These are phyloP conservation scores for Drosophila dunni DNA, from an alignment of 1,140 invertebrate species.

Conservation along the genomic window DNA sequence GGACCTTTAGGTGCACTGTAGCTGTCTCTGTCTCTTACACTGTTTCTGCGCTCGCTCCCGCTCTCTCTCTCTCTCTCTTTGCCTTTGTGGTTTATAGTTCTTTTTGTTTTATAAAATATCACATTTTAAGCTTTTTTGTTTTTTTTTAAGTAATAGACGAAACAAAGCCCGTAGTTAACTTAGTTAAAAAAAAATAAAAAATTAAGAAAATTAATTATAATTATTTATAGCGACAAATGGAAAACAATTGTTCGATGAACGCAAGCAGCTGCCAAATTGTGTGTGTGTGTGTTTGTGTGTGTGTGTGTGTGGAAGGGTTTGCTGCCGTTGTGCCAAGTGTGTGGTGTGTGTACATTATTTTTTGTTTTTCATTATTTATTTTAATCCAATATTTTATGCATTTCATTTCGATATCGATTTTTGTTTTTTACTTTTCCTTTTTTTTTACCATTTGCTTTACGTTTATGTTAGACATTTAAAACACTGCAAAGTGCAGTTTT, in stretches of 20 bases:
- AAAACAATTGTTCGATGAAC: constrained; percentile 24
- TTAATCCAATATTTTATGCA: constrained; percentile 52
- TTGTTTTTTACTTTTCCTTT: constrained; percentile 43
- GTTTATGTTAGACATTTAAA: constrained; percentile 76
- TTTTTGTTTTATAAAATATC: constrained; percentile 82
- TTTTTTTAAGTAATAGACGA: constrained; percentile 47
- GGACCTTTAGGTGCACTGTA: constrained; percentile 11
- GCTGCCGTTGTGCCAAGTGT: constrained; percentile 27
- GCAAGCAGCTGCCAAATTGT: constrained; percentile 30
- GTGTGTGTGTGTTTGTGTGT: constrained; percentile 14
- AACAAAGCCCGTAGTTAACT: constrained; percentile 16
- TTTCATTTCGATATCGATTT: constrained; percentile 47
- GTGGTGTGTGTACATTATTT: constrained; percentile 14
- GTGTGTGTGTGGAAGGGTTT: neutral
- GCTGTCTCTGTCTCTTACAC: constrained; percentile 19
- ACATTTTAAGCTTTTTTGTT: constrained; percentile 82
- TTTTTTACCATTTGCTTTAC: constrained; percentile 38
- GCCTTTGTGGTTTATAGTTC: constrained; percentile 60
- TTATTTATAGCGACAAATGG: constrained; percentile 31
- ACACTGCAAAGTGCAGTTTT: constrained; percentile 70
- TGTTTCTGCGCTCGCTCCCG: neutral
- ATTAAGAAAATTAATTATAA: constrained; percentile 9
- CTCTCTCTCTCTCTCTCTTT: constrained; percentile 3
- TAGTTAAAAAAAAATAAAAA: constrained; percentile 11
- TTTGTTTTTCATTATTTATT: constrained; percentile 41